These are phyloP conservation scores for Lasioglossum pauxillum DNA, from an alignment of 2,888 invertebrate genomes.

Conservation along the genomic window DNA sequence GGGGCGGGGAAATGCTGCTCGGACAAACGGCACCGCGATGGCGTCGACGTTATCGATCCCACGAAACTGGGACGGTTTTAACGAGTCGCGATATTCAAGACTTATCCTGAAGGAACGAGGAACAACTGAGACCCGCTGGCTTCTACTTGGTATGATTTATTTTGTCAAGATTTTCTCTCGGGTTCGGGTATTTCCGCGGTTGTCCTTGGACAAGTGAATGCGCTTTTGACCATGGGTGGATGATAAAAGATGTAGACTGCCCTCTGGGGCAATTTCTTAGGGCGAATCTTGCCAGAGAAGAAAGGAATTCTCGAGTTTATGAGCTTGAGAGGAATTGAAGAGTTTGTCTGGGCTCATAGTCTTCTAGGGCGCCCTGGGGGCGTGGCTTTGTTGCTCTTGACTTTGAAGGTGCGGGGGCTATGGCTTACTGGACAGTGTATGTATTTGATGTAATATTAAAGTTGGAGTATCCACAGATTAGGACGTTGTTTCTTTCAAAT, in stretches of 20 bases:
- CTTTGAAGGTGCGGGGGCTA: neutral
- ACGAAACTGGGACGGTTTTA: slow-evolving; percentile 43
- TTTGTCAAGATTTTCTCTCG: neutral
- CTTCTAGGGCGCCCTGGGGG: neutral
- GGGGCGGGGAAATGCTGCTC: neutral
- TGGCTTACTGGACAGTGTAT: neutral
- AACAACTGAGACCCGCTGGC: neutral
- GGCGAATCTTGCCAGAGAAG: neutral
- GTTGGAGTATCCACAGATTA: neutral
- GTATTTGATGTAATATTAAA: neutral
- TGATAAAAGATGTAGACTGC: neutral
- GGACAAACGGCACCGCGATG: slow-evolving; percentile 15
- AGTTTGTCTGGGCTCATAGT: neutral
- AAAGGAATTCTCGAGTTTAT: neutral
- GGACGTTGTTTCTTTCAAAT: neutral
- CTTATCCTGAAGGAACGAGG: slow-evolving; percentile 15
- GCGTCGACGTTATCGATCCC: slow-evolving; percentile 36
- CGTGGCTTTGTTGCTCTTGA: neutral
- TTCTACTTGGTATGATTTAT: neutral
- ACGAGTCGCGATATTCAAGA: slow-evolving; percentile 9
- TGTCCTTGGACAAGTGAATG: neutral
- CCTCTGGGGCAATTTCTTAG: neutral
- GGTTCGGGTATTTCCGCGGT: neutral
- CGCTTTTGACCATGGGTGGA: neutral
- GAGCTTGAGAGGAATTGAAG: neutral